These are phyloP conservation scores for Thelaira solivaga DNA, from an alignment of 2,888 invertebrate genomes.

Conservation along the genomic window DNA sequence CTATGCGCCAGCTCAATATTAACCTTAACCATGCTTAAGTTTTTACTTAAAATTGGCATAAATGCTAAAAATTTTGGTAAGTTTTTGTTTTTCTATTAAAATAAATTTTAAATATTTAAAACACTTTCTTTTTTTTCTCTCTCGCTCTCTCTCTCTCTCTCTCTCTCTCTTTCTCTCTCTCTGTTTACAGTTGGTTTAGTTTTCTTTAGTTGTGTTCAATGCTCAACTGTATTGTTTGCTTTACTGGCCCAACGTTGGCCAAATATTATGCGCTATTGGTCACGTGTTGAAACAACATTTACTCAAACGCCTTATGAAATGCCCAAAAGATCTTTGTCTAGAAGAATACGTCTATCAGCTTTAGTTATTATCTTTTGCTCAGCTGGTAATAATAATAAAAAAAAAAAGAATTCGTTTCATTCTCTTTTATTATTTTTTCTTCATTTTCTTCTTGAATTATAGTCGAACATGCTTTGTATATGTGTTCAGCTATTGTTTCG, in stretches of 20 bases:
- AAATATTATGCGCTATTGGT: conserved; percentile 71
- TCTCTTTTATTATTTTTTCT: not conserved
- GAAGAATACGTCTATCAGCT: conserved; percentile 69
- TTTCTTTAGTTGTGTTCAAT: conserved; percentile 71
- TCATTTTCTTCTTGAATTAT: not conserved
- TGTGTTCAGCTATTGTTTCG: conserved; percentile 66
- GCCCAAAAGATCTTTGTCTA: conserved; percentile 66
- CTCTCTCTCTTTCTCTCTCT: not conserved
- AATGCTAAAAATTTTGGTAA: conserved; percentile 74
- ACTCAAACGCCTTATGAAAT: conserved; percentile 69
- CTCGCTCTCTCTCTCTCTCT: rapidly evolving
- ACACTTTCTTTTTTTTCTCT: not conserved
- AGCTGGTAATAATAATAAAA: conserved; percentile 64
- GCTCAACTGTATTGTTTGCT: conserved; percentile 70
- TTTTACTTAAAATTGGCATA: conserved; percentile 69
- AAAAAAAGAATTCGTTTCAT: not conserved
- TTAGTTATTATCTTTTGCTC: conserved; percentile 68
- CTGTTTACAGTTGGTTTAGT: conserved; percentile 71
- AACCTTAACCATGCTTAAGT: conserved; percentile 63
- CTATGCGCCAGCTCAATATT: conserved; percentile 65
- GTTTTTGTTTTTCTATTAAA: conserved; percentile 13
- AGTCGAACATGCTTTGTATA: conserved; percentile 72
- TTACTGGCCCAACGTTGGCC: conserved; percentile 73
- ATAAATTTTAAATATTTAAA: not conserved
- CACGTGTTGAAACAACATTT: conserved; percentile 71